Base-by-base conservation (phyloP, 2,797 vertebrate genomes). In the Hydrocynus forskahlii region DNA sequence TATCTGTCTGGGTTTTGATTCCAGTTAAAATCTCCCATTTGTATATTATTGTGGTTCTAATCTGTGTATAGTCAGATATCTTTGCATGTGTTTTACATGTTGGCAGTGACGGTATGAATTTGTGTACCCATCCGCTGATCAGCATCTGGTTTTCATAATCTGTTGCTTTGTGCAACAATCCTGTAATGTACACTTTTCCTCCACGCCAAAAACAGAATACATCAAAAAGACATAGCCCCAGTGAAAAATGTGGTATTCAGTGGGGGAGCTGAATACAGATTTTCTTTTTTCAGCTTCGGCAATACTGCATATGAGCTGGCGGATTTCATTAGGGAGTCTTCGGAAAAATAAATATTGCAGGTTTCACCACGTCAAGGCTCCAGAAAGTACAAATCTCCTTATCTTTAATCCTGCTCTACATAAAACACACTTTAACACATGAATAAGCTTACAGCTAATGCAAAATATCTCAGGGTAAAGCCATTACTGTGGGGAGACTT, bases 391-490 rank as follows among this genome's bases (percentile, higher is more conserved):
- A 86, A 86, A 88, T 85, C 82, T 81, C 62, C 80, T 86, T 86
- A 87, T 89, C 76, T 83, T 12, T 87, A 85, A 87, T 87, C 85
- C 82, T 69, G 79, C 84, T 87, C 83, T 81, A 79, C 83, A 87
- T 87, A 85, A 86, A 85, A 83, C 85, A 84, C 66, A 75, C 83
- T 88, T 88, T 81, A 81, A 79, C 77, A 83, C 84, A 83, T 86
- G 77, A 85, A 84, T 84, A 71, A 57, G 68, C 81, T 76, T 76
- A 63, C 62, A 16, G n/a, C 38, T 78, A 63, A 75, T 76, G 60
- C 50, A 35, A 77, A 79, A 79, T 66, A 81, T 69, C 70, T 35
- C n/a, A n/a, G 50, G 40, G n/a, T 78, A 50, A 50, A 82, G 81
- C 64, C 55, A 50, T 38, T 38, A 68, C 82, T 59, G 40, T 57